phyloP scores from a whole-genome alignment of 2,888 invertebrate species.

The Portevinia maculata region DNA sequence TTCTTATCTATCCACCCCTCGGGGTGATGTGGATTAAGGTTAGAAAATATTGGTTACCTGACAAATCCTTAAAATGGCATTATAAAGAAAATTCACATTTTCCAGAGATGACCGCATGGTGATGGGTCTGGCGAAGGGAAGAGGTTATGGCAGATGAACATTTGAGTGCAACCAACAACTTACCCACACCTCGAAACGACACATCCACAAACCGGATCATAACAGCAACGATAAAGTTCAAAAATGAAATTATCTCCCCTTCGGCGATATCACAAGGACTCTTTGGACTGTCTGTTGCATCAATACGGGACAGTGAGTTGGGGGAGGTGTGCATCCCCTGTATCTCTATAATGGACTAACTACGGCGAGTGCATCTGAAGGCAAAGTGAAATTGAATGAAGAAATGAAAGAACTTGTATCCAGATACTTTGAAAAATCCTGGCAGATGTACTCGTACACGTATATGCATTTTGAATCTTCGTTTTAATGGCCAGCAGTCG shows the following conservation, averaged over 20 bases:
- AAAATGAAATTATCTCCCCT: conserved; percentile 73
- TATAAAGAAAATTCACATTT: conserved; percentile 74
- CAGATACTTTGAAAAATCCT: conserved; percentile 52
- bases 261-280: conserved; percentile 68
- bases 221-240: conserved; percentile 71
- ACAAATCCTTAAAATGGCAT: conserved; percentile 74
- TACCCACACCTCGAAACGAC: neutral
- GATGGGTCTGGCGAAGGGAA: neutral
- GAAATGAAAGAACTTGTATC: conserved; percentile 63
- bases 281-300: conserved; percentile 72
- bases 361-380: conserved; percentile 62
- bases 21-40: conserved; percentile 68
- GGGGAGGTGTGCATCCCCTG: neutral
- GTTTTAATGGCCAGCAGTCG: conserved; percentile 64
- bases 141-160: neutral
- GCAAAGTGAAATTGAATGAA: conserved; percentile 72
- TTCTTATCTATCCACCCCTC: conserved; percentile 59
- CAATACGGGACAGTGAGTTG: conserved; percentile 27
- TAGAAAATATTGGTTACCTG: conserved; percentile 74
- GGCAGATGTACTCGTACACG: conserved; percentile 11
- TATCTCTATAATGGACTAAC: conserved; percentile 30
- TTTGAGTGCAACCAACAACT: conserved; percentile 49
- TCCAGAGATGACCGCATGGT: conserved; percentile 41
- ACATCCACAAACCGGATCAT: conserved; percentile 47
- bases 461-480: conserved; percentile 62